Conservation (phyloP, 2,888 invertebrate species). For the Apamea anceps region DNA sequence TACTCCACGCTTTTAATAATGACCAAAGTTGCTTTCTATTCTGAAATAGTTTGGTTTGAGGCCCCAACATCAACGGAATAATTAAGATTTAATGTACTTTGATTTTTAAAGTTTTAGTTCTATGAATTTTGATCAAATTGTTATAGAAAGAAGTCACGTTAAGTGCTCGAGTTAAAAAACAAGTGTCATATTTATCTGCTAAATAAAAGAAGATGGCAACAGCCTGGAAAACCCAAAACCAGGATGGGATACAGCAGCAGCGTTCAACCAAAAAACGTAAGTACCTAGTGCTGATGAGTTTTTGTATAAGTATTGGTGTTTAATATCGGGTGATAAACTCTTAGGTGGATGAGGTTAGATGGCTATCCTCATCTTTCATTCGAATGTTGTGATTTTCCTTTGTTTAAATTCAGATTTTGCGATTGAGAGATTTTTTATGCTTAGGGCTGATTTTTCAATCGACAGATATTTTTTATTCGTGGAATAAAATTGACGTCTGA, state of each 20-base stretch:
- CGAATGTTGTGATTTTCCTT: neutral
- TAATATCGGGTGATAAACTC: neutral
- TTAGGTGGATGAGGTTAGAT: neutral
- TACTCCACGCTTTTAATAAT: conserved; percentile 77
- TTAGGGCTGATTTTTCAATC: no score
- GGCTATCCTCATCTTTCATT: neutral
- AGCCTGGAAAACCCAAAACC: neutral
- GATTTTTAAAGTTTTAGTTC: conserved; percentile 24
- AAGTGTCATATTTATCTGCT: neutral
- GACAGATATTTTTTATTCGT: no score
- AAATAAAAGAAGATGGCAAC: neutral
- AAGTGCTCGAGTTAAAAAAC: neutral
- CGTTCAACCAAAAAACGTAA: neutral
- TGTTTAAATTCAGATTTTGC: neutral
- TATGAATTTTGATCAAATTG: conserved; percentile 1
- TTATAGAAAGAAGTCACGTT: neutral
- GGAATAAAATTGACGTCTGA: no score
- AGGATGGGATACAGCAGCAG: neutral
- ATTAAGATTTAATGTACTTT: conserved; percentile 29
- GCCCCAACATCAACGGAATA: conserved; percentile 45
- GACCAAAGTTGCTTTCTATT: conserved; percentile 70
- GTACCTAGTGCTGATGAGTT: neutral
- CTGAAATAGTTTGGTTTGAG: conserved; percentile 56
- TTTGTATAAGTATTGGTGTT: no score
- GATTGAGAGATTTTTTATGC: no score